A percentile compares a stretch with the other conserved stretches of the same genome.
Evolutionary conservation across 2,888 invertebrate genomes (phyloP).

Genomic region (Baccha elongata): DNA sequence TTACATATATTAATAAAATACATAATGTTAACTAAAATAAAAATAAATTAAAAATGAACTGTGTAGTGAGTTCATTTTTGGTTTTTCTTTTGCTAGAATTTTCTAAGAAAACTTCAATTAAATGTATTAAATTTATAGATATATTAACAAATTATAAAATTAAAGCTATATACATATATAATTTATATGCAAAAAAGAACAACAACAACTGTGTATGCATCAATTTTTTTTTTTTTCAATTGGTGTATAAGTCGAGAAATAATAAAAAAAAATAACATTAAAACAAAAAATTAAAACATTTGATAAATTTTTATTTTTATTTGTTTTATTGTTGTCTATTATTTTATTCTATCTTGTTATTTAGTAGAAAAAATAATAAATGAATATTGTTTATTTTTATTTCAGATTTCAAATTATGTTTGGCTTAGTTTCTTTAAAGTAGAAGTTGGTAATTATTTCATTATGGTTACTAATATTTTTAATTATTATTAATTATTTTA

Average conservation of each 20-base stretch:
- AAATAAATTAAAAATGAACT: constrained; percentile 41
- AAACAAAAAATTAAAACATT: background rate
- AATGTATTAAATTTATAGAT: constrained; percentile 30
- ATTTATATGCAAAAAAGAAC: constrained; percentile 20
- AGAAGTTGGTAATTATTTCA: constrained; percentile 51
- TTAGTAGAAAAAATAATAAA: constrained; percentile 28
- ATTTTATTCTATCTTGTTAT: constrained; percentile 49
- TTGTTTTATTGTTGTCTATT: constrained; percentile 15
- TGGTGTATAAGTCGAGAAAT: constrained; percentile 31
- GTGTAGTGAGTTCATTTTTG: constrained; percentile 51
- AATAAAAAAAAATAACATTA: background rate
- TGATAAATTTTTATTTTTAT: background rate
- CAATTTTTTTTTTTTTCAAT: constrained; percentile 58
- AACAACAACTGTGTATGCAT: constrained; percentile 27
- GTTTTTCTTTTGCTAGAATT: constrained; percentile 59
- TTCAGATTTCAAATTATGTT: constrained; percentile 30
- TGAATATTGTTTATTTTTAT: constrained; percentile 40
- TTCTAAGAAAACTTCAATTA: constrained; percentile 67
- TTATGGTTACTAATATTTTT: constrained; percentile 53
- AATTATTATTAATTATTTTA: constrained; percentile 55
- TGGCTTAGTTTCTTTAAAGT: constrained; percentile 52
- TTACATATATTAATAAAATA: constrained; percentile 41
- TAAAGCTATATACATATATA: constrained; percentile 11
- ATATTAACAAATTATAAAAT: constrained; percentile 2
- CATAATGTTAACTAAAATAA: constrained; percentile 57